A percentile compares a stretch with the other conserved stretches of the same genome.
phyloP scores from a whole-genome alignment of 2,113 vertebrate genomes.

The Cyanoramphus novaezelandiae region DNA sequence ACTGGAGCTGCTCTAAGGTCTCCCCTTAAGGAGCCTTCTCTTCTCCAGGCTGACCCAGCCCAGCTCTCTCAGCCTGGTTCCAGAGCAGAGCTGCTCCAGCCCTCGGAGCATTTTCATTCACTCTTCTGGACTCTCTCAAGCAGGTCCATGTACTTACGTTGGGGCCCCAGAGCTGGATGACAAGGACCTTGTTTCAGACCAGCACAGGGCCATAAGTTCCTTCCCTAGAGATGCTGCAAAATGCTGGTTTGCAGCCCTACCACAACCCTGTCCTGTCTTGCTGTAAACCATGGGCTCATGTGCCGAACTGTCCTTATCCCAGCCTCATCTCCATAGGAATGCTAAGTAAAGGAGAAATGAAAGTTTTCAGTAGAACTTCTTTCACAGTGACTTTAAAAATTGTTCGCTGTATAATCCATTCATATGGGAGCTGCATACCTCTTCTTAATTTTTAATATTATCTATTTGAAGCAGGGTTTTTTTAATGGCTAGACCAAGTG shows the following conservation, averaged over 20 bases:
- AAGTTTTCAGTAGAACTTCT: background rate
- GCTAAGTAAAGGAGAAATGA: background rate
- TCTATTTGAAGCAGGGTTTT: background rate
- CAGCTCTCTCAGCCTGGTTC: background rate
- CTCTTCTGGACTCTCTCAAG: background rate
- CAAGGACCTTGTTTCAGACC: background rate
- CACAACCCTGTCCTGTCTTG: background rate
- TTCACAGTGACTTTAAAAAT: background rate
- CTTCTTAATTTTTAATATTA: constrained; percentile 20
- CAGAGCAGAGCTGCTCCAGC: background rate
- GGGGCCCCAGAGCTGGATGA: background rate
- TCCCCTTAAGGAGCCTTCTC: background rate
- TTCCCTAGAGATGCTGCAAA: background rate
- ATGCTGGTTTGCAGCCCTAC: background rate
- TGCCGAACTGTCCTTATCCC: background rate
- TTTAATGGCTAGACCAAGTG: background rate
- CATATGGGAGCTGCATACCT: background rate
- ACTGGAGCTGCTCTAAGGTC: no score
- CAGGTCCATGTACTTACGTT: background rate
- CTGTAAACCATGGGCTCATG: background rate
- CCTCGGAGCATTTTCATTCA: background rate
- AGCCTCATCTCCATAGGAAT: background rate
- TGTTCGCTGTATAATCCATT: background rate
- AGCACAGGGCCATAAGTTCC: background rate
- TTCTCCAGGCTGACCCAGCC: background rate